Conservation (phyloP, 2,888 invertebrate species). For the Bombyx huttoni region DNA sequence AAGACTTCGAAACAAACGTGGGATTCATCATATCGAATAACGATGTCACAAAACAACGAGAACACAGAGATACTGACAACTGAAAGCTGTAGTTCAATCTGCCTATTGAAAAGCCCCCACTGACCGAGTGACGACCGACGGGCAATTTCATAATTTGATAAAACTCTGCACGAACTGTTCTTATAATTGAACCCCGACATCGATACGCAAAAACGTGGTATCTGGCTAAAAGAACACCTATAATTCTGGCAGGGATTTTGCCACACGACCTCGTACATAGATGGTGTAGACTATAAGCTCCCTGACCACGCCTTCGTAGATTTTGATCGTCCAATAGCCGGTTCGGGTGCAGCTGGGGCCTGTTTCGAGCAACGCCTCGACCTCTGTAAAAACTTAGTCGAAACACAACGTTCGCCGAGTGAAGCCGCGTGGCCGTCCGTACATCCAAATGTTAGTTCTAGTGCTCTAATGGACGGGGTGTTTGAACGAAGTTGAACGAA, state of each 20-base stretch:
- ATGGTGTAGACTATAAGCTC: conserved; percentile 8
- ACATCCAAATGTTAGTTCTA: not conserved
- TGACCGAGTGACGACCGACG: no score
- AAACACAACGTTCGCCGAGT: conserved; percentile 26
- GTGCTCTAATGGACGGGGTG: conserved; percentile 4
- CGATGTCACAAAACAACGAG: no score
- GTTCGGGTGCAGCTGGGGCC: conserved; percentile 8
- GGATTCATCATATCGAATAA: no score
- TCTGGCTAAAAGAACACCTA: conserved; percentile 1
- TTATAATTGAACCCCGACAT: not conserved
- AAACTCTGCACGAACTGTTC: not conserved
- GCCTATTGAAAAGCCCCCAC: no score
- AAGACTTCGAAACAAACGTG: no score
- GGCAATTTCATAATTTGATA: not conserved
- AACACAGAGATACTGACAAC: no score
- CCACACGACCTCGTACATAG: conserved; percentile 22
- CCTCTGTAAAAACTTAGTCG: conserved; percentile 29
- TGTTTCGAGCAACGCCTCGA: conserved; percentile 23
- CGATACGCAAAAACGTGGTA: conserved; percentile 6
- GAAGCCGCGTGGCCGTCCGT: conserved; percentile 21
- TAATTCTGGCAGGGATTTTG: not conserved
- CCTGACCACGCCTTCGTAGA: not conserved
- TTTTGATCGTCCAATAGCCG: conserved; percentile 24
- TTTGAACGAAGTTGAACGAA: not conserved
- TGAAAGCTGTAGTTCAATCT: no score